Conservation (phyloP, 2,797 vertebrate species). For the Yasuhikotakia modesta region DNA sequence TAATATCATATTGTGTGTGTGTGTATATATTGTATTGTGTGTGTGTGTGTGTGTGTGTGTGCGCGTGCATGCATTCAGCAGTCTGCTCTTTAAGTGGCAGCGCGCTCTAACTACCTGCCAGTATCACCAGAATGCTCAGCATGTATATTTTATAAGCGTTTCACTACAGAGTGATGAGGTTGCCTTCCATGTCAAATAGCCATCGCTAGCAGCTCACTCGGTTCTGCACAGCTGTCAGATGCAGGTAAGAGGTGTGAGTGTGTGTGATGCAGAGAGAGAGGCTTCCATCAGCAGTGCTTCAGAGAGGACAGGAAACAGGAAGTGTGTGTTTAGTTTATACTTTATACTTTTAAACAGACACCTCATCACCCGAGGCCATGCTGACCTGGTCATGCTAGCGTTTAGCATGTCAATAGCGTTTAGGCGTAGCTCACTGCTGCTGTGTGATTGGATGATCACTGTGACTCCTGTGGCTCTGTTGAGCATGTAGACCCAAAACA, state of each 20-base stretch:
- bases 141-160: conserved; percentile 50
- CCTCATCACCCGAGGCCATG: conserved; percentile 23
- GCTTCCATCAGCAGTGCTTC: conserved; percentile 57
- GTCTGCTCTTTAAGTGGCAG: conserved; percentile 25
- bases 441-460: background rate
- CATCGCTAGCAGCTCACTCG: background rate
- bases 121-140: conserved; percentile 14
- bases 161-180: conserved; percentile 42
- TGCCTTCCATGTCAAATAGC: conserved; percentile 44
- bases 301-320: background rate
- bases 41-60: too few relatives aligned
- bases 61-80: background rate
- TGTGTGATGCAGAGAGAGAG: conserved; percentile 10
- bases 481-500: background rate
- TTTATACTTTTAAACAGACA: conserved; percentile 41
- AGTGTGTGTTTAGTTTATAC: conserved; percentile 26
- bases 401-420: conserved; percentile 1
- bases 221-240: conserved; percentile 53
- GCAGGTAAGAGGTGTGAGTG: conserved; percentile 35
- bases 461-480: background rate
- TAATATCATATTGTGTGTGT: too few relatives aligned
- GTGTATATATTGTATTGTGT: too few relatives aligned
- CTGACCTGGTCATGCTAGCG: conserved; percentile 24
- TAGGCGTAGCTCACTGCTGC: background rate
- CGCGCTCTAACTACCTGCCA: conserved; percentile 13